Evolutionary conservation across 2,797 vertebrate species (phyloP).

Genomic region (Ptychadena robeensis): DNA sequence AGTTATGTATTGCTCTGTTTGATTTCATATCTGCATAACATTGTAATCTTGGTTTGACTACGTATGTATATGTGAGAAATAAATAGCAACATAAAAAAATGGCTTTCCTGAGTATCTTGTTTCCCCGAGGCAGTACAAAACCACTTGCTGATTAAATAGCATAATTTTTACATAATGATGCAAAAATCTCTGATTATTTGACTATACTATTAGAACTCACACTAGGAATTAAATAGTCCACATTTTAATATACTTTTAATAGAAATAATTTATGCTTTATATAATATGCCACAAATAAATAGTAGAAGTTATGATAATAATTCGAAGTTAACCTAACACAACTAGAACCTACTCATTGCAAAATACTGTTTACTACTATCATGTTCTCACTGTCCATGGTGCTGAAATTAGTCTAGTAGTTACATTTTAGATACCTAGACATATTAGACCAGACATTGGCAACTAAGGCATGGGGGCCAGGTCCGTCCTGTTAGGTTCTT

Average conservation of each 20-base stretch:
- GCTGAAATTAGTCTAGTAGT: not conserved
- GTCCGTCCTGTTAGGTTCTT: no score
- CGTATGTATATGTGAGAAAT: not conserved
- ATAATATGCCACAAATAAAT: not conserved
- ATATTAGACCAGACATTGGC: no score
- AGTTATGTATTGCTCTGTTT: not conserved
- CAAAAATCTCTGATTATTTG: not conserved
- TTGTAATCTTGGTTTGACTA: not conserved
- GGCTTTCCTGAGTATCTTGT: not conserved
- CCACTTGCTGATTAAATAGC: not conserved
- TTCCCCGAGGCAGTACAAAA: not conserved
- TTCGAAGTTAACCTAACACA: not conserved
- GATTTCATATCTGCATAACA: not conserved
- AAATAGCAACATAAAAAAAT: not conserved
- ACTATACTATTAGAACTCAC: not conserved
- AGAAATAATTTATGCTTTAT: not conserved
- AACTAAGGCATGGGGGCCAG: no score
- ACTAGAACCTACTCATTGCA: not conserved
- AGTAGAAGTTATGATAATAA: no score
- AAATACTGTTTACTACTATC: not conserved
- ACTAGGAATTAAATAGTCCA: not conserved
- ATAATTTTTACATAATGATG: not conserved
- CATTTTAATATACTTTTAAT: not conserved
- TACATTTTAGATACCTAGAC: no score
- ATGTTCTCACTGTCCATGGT: not conserved